phyloP scores from a whole-genome alignment of 1,140 invertebrate genomes.

The Sycophaga agraensis region DNA sequence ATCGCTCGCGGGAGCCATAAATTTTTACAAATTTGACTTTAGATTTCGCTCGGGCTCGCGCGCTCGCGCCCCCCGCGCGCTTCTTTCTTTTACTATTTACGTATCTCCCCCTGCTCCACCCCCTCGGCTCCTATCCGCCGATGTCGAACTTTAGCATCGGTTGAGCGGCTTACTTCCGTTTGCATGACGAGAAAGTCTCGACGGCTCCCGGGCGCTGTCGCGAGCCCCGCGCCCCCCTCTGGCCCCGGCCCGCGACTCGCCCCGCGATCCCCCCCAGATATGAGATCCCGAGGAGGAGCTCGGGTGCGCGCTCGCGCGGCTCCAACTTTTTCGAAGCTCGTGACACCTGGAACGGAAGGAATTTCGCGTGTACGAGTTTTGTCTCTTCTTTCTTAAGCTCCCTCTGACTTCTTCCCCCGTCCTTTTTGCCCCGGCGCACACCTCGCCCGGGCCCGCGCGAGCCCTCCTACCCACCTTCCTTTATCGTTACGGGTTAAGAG shows the following conservation, averaged over 20 bases:
- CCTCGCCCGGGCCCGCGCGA: not conserved
- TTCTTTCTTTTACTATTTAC: not conserved
- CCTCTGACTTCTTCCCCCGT: not conserved
- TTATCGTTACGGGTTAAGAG: slow-evolving; percentile 8
- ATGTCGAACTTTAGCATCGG: slow-evolving; percentile 4
- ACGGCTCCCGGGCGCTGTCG: slow-evolving; percentile 4
- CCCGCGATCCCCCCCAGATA: slow-evolving; percentile 13
- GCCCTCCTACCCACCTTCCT: too few species aligned
- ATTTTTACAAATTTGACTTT: slow-evolving; percentile 4
- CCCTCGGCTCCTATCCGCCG: not conserved
- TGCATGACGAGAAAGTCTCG: slow-evolving; percentile 13
- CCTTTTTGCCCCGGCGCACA: too few species aligned
- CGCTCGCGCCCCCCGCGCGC: too few species aligned
- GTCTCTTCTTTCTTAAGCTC: slow-evolving; percentile 13
- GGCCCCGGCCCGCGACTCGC: too few species aligned
- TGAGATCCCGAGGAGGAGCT: slow-evolving; percentile 15
- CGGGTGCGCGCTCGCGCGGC: not conserved
- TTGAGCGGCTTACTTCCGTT: slow-evolving; percentile 23
- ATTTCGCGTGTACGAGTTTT: slow-evolving; percentile 6
- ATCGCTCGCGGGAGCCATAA: not conserved
- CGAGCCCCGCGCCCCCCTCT: too few species aligned
- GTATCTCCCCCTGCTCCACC: too few species aligned
- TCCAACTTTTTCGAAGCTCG: slow-evolving; percentile 16
- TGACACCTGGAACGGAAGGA: slow-evolving; percentile 21
- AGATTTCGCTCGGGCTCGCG: too few species aligned